A percentile compares a stretch with the other conserved stretches of the same genome.
Evolutionary conservation across 1,140 invertebrate genomes (phyloP).

Genomic region (Hestina assimilis): DNA sequence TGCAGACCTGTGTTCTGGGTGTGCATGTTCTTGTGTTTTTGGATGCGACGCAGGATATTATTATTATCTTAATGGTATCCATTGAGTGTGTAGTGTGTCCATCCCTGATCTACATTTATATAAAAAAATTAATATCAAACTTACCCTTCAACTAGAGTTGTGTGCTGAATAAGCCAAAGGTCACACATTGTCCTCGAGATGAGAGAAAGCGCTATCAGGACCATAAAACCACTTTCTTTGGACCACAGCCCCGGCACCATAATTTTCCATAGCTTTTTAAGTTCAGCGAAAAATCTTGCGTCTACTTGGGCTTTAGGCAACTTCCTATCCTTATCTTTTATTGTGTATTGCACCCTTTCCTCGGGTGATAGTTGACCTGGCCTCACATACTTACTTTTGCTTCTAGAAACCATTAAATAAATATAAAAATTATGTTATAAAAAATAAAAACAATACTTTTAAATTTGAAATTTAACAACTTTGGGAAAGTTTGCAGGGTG

Average conservation of each 20-base stretch:
- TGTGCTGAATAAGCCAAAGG: slow-evolving; percentile 97
- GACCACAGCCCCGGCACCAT: slow-evolving; percentile 89
- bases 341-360: slow-evolving; percentile 87
- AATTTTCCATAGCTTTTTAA: slow-evolving; percentile 88
- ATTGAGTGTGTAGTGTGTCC: no score
- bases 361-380: slow-evolving; percentile 66
- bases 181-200: slow-evolving; percentile 95
- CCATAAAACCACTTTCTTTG: slow-evolving; percentile 87
- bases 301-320: slow-evolving; percentile 91
- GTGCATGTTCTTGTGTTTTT: no score
- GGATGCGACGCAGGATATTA: no score
- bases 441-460: no score
- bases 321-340: slow-evolving; percentile 83
- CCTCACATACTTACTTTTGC: slow-evolving; percentile 43
- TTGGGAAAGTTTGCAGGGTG: no score
- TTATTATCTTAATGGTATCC: not conserved
- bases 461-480: no score
- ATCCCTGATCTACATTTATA: no score
- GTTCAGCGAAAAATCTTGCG: slow-evolving; percentile 88
- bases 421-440: no score
- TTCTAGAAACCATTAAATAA: no score
- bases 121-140: slow-evolving; percentile 33
- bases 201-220: slow-evolving; percentile 89
- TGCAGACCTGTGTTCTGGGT: no score
- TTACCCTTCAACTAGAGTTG: slow-evolving; percentile 95